Base-by-base conservation (phyloP, 2,113 vertebrate genomes). In the Deroptyus accipitrinus region DNA sequence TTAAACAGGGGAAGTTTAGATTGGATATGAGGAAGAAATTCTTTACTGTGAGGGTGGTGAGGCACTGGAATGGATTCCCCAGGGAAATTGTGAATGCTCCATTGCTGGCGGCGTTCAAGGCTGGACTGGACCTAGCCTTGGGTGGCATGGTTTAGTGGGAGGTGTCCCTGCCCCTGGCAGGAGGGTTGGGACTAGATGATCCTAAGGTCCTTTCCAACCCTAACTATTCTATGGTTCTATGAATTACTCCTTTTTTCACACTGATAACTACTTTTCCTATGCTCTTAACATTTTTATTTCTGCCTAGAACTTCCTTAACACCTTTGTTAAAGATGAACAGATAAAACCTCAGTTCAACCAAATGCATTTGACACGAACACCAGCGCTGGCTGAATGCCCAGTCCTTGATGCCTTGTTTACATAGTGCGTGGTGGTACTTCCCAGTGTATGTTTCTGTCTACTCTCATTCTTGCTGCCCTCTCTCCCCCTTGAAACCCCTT, bases 371-470 rank as follows among this genome's bases (percentile, higher is more conserved):
- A 91, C 42, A 74, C 69, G 77, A 86, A 41, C 55, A 79, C 22
- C 49, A 93, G n/a, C 30, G 6, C 54, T 92, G 83, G 78, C 84
- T 83, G 72, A 73, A 90, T 0, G 10, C 90, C 84, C 75, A 91
- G 87, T 87, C 46, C 75, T 86, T 44, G 39, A 44, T 62, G 55
- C 41, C 52, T 77, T 95, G 49, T 95, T 96, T 94, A 73, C 44
- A 42, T 5, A 74, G 61, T 37, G 23, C 52, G 14, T 35, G 30
- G 57, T 78, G 77, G 41, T 79, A 44, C 61, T 74, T 62, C 49
- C n/a, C 48, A 49, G 25, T 5, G 27, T 35, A 6, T 57, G 51
- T 84, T 42, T 77, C 11, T 51, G 13, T 62, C 64, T 39, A 14
- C 20, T 79, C 30, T 48, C 63, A 10, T 23, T 83, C 51, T 72